A percentile compares a stretch with the other conserved stretches of the same genome.
Conservation (phyloP, 2,797 vertebrate species). For the Thaleichthys pacificus region DNA sequence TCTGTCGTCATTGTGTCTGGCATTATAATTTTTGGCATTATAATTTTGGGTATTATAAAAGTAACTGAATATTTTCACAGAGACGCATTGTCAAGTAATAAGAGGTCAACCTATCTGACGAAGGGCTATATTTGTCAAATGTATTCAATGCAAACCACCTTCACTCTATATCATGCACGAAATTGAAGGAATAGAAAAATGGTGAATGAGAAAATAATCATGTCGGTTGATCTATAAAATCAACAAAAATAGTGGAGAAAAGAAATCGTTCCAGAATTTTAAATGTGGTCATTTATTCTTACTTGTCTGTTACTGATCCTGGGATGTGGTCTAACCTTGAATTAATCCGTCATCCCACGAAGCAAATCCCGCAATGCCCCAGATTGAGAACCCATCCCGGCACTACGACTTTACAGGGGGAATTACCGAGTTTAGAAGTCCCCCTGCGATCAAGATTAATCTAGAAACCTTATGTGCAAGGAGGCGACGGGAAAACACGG, state of each 20-base stretch:
- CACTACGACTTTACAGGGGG: slow-evolving; percentile 62
- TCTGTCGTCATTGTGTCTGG: too few relatives aligned
- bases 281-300: slow-evolving; percentile 51
- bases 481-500: not conserved
- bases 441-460: slow-evolving; percentile 57
- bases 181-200: too few relatives aligned
- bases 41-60: too few relatives aligned
- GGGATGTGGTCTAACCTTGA: slow-evolving; percentile 63
- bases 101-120: too few relatives aligned
- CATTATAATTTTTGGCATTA: too few relatives aligned
- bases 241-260: not conserved
- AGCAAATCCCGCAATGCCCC: slow-evolving; percentile 80
- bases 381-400: slow-evolving; percentile 68
- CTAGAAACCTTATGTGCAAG: not conserved
- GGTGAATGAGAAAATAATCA: not conserved
- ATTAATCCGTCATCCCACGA: slow-evolving; percentile 78
- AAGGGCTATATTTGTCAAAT: not conserved
- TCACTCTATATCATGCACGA: not conserved
- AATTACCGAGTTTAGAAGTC: slow-evolving; percentile 64
- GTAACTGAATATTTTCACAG: too few relatives aligned
- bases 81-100: too few relatives aligned
- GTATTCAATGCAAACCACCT: not conserved
- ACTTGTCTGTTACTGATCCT: slow-evolving; percentile 62
- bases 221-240: not conserved
- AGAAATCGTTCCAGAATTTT: slow-evolving; percentile 19